A percentile compares a stretch with the other conserved stretches of the same genome.
phyloP scores from a whole-genome alignment of 2,113 vertebrate species.

The Trematocara macrostoma region DNA sequence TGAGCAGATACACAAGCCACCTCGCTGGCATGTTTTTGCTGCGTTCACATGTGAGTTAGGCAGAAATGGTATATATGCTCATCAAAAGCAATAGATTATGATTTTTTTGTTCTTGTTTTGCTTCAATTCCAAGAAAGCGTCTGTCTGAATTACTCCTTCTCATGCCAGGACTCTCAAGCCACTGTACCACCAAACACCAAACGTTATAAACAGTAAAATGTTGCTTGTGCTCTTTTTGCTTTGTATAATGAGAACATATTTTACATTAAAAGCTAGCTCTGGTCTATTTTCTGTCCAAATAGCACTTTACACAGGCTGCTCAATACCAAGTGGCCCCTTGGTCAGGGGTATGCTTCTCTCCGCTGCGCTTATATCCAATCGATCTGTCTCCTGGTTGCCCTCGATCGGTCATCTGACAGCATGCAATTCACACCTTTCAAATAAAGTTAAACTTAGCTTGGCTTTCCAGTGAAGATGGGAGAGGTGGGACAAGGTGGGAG shows the following conservation, averaged over 20 bases:
- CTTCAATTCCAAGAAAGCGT: background rate
- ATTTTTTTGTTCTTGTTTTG: background rate
- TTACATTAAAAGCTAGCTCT: background rate
- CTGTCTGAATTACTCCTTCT: background rate
- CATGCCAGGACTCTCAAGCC: background rate
- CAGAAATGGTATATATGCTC: background rate
- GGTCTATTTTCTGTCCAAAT: background rate
- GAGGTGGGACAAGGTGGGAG: background rate
- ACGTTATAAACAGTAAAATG: background rate
- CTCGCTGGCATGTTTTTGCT: background rate
- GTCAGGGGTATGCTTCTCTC: slow-evolving; percentile 13
- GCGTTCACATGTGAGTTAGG: background rate
- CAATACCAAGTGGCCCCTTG: slow-evolving; percentile 19
- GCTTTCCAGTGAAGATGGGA: background rate
- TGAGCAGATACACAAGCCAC: background rate
- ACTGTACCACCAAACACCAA: background rate
- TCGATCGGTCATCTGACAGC: slow-evolving; percentile 25
- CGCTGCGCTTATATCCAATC: slow-evolving; percentile 19
- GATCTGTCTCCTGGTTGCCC: slow-evolving; percentile 39
- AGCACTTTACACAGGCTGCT: background rate
- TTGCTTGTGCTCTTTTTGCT: background rate
- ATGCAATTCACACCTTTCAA: slow-evolving; percentile 17
- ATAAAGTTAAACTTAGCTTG: slow-evolving; percentile 18
- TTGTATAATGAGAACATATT: background rate
- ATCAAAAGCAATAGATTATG: background rate